Evolutionary conservation across 2,797 vertebrate species (phyloP), one percentile per base, ranked within the genome.

Genomic region (Intellagama lesueurii): DNA sequence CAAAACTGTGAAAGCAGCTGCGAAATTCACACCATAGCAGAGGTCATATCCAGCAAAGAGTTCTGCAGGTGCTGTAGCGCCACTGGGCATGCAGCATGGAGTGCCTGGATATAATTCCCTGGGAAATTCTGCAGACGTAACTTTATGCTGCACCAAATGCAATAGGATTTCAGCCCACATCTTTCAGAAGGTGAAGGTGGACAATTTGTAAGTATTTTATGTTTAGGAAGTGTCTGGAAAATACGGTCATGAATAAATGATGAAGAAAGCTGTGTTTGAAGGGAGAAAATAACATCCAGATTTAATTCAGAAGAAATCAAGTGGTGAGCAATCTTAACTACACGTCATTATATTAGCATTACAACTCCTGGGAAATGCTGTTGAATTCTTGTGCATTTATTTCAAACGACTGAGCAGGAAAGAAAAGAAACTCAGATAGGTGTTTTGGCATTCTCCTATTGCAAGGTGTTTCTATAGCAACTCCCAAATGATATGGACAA

Each of bases 281-380:
- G n/a, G 24, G 11, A 28, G 28, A 22, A 60, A 17, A 56, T 80
- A 82, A 87, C 88, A 72, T 87, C 44, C 56, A 83, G 85, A 47
- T 92, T 89, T 86, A 82, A 64, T 64, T 60, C 14, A 1, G 64
- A 88, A 85, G 85, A 91, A 81, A 44, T 69, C 47, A 12, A 19
- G 66, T 60, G 17, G 56, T 52, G 16, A 30, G 68, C 12, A 32
- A 88, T 91, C 86, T 92, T 76, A 70, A 2, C 72, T 88, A 86
- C 83, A 9, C 2, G 2, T 40, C 60, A 16, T 68, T 1, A 80
- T 89, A 66, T 72, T 28, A 87, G 64, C n/a, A 68, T 0, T 78
- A 82, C 5, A 4, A 81, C 60, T 82, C 35, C 87, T 83, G 30
- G 16, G 68, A 17, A 47, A 81, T 17, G 22, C 69, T 52, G 4